Percentiles rank a stretch among this genome's conserved stretches.
Conservation (phyloP, 2,888 invertebrate species). For the Leptinotarsa haldemani region DNA sequence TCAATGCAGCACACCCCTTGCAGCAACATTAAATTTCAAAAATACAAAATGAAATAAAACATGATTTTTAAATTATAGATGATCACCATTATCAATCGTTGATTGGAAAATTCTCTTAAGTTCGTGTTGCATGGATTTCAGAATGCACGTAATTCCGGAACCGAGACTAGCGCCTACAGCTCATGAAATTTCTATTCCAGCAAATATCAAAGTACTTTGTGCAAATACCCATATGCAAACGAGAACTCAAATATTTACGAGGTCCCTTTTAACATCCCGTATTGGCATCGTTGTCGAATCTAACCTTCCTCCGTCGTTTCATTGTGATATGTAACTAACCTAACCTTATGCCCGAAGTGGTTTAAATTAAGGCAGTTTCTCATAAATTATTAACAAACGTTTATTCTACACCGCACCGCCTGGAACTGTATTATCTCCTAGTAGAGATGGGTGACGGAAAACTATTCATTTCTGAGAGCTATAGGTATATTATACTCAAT, state of each 20-base stretch:
- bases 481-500: neutral
- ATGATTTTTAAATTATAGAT: too few relatives aligned
- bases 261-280: neutral
- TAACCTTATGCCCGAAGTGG: neutral
- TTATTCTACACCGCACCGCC: neutral
- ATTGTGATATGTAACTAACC: constrained; percentile 13
- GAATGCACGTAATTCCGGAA: neutral
- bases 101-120: neutral
- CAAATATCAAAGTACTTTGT: neutral
- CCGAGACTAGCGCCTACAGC: neutral
- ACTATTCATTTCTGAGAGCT: neutral
- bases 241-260: constrained; percentile 1
- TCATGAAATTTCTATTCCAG: neutral
- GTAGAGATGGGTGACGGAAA: neutral
- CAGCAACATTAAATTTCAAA: too few relatives aligned
- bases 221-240: constrained; percentile 7
- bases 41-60: too few relatives aligned
- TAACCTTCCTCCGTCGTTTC: neutral
- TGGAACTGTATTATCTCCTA: neutral
- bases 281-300: neutral
- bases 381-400: constrained; percentile 9
- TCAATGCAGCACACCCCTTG: too few relatives aligned
- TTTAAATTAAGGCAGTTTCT: constrained; percentile 1
- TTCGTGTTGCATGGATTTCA: too few relatives aligned
- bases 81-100: too few relatives aligned